Evolutionary conservation across 2,888 invertebrate genomes (phyloP).

Genomic region (Campoletis raptor): DNA sequence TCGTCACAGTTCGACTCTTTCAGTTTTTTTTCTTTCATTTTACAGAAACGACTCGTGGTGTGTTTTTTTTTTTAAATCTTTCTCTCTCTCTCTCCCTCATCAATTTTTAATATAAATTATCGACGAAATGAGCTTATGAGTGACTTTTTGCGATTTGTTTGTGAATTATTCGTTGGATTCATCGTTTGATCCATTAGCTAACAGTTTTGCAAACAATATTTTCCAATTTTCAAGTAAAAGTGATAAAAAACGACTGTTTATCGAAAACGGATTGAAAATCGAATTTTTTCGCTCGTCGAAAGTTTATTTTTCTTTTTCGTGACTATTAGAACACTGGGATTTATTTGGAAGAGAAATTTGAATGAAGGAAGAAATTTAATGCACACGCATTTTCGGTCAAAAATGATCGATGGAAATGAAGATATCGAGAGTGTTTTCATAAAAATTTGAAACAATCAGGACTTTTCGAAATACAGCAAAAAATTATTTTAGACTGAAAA

Average conservation of each 20-base stretch:
- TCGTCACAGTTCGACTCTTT: constrained; percentile 1
- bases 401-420: neutral
- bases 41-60: constrained; percentile 1
- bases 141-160: neutral
- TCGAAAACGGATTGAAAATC: neutral
- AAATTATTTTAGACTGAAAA: neutral
- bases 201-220: neutral
- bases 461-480: neutral
- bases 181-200: neutral
- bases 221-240: neutral
- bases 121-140: constrained; percentile 24
- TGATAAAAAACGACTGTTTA: neutral
- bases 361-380: neutral
- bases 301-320: neutral
- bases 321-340: constrained; percentile 50
- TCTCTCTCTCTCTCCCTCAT: neutral
- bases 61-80: neutral
- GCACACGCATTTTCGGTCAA: neutral
- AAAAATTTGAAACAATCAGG: neutral
- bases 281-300: neutral
- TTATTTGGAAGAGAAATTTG: neutral
- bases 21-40: constrained; percentile 25
- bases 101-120: constrained; percentile 15
- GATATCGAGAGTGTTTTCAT: neutral
- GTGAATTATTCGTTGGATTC: neutral